Base-by-base conservation (phyloP, 2,113 vertebrate genomes). In the Cyrtonyx montezumae region DNA sequence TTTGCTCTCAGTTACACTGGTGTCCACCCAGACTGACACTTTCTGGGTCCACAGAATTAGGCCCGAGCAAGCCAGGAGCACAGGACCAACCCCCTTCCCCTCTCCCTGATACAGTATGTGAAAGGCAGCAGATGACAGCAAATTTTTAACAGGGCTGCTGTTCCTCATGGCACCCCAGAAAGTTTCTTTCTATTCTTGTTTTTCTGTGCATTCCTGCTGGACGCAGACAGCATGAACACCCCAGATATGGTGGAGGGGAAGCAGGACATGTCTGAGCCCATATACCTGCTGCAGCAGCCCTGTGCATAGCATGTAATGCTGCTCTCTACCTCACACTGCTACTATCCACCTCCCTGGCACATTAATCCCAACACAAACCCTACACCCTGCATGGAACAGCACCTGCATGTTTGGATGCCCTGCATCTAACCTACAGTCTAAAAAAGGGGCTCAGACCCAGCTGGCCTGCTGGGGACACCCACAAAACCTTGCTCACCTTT, bases 401-500 rank as follows among this genome's bases (percentile, higher is more conserved):
- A 78, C 9, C 0, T 0, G 13, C 10, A 8, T 19, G 19, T 42
- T 20, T 37, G 10, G 37, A 46, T 37, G 43, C 30, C 32, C 51
- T 74, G 17, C 8, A 26, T 25, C 32, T 67, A 71, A 86, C 55
- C 3, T 3, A 3, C 46, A 62, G 17, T 45, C 80, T 20, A 28
- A 45, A 67, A 67, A 66, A 53, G 10, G 16, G 11, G 34, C 16
- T 71, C n/a, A 48, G 46, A 67, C 2, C 1, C 61, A 43, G 40
- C 18, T 84, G 42, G 42, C 32, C 2, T 28, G 71, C 45, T 22
- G 17, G 8, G 11, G 55, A 21, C 4, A 10, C 3, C 26, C 6
- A 1, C 2, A 8, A 13, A 5, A 4, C 23, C n/a, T 0, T 28
- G 3, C 96, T 95, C 96, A 99, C 99, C 99, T 99, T 99, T 99